Percentiles rank a stretch among this genome's conserved stretches.
Conservation (phyloP, 2,113 vertebrate species). For the Rattus norvegicus region GRCr8 NC_086028.1:30908001-30908500, state of each 20-base stretch:
- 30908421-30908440: neutral
- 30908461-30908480: neutral
- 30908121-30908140: neutral
- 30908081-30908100: constrained; percentile 2
- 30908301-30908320: neutral
- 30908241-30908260: too few relatives aligned
- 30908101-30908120: neutral
- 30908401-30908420: neutral
- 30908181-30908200: too few relatives aligned
- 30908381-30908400: neutral
- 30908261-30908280: too few relatives aligned
- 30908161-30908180: neutral
- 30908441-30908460: neutral
- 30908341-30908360: neutral
- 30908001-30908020: constrained; percentile 12
- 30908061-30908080: neutral
- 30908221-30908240: too few relatives aligned
- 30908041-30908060: neutral
- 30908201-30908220: too few relatives aligned
- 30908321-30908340: neutral
- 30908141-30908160: neutral
- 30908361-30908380: too few relatives aligned
- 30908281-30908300: too few relatives aligned
- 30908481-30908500: neutral
- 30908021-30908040: neutral